Conservation (phyloP, 1,140 invertebrate species). For the Caenorhabditis inopinata region DNA sequence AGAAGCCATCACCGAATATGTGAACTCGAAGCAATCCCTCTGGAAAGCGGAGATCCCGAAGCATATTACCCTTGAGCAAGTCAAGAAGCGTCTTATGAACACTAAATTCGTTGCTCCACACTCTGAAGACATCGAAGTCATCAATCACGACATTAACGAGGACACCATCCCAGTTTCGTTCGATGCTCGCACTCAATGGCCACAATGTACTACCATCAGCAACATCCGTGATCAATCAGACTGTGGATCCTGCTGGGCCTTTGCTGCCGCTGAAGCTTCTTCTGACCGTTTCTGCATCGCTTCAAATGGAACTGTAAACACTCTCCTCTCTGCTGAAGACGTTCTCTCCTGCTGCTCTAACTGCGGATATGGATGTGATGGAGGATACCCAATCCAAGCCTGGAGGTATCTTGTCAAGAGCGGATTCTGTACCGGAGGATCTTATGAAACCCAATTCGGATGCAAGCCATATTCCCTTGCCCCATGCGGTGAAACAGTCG, state of each 20-base stretch:
- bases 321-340: conserved; percentile 80
- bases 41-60: conserved; percentile 20
- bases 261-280: conserved; percentile 90
- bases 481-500: conserved; percentile 17
- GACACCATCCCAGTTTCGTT: conserved; percentile 74
- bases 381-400: conserved; percentile 77
- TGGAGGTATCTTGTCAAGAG: conserved; percentile 79
- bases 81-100: conserved; percentile 28
- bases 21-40: conserved; percentile 7
- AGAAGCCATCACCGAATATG: conserved; percentile 28
- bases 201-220: conserved; percentile 76
- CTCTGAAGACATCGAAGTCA: not conserved
- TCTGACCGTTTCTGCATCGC: conserved; percentile 85
- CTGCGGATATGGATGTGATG: conserved; percentile 80
- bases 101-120: conserved; percentile 17
- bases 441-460: conserved; percentile 76
- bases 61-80: not conserved
- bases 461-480: conserved; percentile 69
- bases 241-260: conserved; percentile 73
- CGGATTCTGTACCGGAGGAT: conserved; percentile 77
- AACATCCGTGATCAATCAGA: conserved; percentile 69
- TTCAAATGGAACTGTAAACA: conserved; percentile 74
- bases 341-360: conserved; percentile 79
- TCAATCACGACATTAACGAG: conserved; percentile 1
- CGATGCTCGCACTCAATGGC: conserved; percentile 79